A percentile compares a stretch with the other conserved stretches of the same genome.
These are phyloP conservation scores for Clarias magur DNA, from an alignment of 2,113 vertebrate genomes.

Conservation along the genomic window DNA sequence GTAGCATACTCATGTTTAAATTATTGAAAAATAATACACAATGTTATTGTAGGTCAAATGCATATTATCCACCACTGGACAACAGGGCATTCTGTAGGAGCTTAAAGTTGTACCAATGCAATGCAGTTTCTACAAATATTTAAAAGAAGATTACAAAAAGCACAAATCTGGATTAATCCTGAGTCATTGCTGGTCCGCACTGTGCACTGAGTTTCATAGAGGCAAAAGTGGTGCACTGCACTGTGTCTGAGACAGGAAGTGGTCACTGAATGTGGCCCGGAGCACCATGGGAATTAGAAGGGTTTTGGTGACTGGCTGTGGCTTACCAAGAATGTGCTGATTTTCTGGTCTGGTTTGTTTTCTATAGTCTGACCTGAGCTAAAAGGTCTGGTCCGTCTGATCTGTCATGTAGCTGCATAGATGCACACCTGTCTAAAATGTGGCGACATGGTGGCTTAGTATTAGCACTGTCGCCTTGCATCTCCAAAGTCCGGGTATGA, in stretches of 20 bases:
- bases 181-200: background rate
- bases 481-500: too few species aligned
- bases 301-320: slow-evolving; percentile 79
- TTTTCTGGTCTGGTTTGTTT: background rate
- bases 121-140: background rate
- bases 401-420: background rate
- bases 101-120: background rate
- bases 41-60: background rate
- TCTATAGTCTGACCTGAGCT: background rate
- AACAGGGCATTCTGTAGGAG: background rate
- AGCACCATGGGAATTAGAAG: slow-evolving; percentile 62
- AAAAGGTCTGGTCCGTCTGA: too few species aligned
- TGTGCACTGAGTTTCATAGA: background rate
- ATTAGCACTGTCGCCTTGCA: too few species aligned
- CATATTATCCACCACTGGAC: background rate
- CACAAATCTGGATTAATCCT: slow-evolving; percentile 4
- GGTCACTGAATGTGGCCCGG: background rate
- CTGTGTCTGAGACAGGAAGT: background rate
- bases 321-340: too few species aligned
- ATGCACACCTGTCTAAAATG: background rate
- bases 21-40: background rate
- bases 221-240: background rate
- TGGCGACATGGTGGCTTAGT: too few species aligned
- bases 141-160: background rate
- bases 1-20: background rate